Conservation (phyloP, 2,888 invertebrate genomes). For the Rhogogaster chlorosoma region DNA sequence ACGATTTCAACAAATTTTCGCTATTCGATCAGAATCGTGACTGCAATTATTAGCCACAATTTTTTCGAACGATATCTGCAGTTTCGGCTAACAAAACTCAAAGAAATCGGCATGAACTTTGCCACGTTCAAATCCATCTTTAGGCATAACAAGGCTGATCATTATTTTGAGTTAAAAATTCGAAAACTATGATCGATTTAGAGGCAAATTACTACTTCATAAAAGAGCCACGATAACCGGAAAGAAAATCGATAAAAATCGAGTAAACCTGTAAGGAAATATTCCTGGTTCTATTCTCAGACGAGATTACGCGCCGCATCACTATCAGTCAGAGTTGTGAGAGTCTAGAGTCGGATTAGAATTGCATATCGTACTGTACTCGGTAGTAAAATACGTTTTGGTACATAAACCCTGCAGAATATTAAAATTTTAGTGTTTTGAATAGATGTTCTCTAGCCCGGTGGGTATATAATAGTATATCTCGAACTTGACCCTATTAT, state of each 20-base stretch:
- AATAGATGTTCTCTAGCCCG: not conserved
- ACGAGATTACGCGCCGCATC: not conserved
- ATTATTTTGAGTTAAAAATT: not conserved
- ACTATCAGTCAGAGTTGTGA: not conserved
- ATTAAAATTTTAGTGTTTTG: not conserved
- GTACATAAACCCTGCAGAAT: not conserved
- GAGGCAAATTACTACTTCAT: not conserved
- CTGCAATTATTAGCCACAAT: not conserved
- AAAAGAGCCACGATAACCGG: not conserved
- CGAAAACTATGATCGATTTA: not conserved
- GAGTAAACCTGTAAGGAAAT: not conserved
- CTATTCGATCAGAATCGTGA: not conserved
- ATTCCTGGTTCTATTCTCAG: not conserved
- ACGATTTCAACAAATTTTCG: not conserved
- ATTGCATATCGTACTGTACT: not conserved
- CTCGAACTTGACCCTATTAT: not conserved
- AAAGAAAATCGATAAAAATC: not conserved
- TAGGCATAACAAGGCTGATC: not conserved
- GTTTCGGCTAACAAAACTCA: not conserved
- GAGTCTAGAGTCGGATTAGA: not conserved
- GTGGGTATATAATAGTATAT: not conserved
- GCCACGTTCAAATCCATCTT: not conserved
- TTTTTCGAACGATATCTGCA: not conserved
- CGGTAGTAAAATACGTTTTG: constrained; percentile 8
- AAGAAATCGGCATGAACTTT: not conserved